A percentile compares a stretch with the other conserved stretches of the same genome.
These are phyloP conservation scores for Spisula subtruncata DNA, from an alignment of 2,888 invertebrate species.

Conservation along the genomic window DNA sequence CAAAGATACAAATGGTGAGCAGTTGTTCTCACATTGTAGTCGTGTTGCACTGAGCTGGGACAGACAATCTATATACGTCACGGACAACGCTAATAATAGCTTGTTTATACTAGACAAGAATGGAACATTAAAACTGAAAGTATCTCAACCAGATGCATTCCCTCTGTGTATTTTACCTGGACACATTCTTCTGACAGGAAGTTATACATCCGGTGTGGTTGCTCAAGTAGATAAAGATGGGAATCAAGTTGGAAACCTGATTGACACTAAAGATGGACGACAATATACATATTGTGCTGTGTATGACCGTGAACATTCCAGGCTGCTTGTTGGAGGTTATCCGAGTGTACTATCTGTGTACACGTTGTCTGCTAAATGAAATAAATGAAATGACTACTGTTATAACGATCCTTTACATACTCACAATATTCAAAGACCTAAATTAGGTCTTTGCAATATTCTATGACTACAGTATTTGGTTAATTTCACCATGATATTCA, in stretches of 20 bases:
- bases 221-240: slow-evolving; percentile 22
- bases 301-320: background rate
- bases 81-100: background rate
- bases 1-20: background rate
- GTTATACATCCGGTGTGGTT: no score
- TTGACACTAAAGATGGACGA: background rate
- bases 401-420: no score
- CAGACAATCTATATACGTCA: background rate
- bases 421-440: no score
- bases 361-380: slow-evolving; percentile 22
- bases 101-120: background rate
- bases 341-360: slow-evolving; percentile 18
- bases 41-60: background rate
- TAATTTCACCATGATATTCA: no score
- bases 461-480: no score
- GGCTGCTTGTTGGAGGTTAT: slow-evolving; percentile 16
- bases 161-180: no score
- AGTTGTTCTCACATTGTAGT: background rate
- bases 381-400: no score
- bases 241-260: background rate
- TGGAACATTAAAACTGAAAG: background rate
- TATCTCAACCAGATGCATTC: background rate
- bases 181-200: no score
- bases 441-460: no score
- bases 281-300: background rate